phyloP scores from a whole-genome alignment of 2,888 invertebrate species.

The Lasioglossum morio region DNA sequence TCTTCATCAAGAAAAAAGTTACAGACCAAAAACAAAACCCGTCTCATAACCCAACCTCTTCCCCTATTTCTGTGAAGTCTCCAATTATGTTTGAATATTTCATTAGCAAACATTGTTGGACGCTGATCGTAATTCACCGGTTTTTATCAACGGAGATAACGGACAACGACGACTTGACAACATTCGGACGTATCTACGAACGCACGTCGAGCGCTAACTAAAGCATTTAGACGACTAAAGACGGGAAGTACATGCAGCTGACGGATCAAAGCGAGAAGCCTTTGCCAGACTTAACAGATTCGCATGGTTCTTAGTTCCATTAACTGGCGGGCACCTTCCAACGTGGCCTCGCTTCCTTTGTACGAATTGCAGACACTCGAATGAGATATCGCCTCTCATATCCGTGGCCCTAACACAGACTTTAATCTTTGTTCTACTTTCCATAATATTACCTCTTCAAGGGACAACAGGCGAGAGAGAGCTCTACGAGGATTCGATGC shows the following conservation, averaged over 20 bases:
- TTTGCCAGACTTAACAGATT: slow-evolving; percentile 71
- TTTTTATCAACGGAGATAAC: not conserved
- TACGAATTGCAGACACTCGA: slow-evolving; percentile 45
- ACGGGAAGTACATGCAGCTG: slow-evolving; percentile 52
- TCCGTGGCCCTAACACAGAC: slow-evolving; percentile 17
- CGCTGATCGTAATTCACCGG: not conserved
- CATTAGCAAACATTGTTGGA: not conserved
- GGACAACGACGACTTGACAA: not conserved
- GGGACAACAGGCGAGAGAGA: not conserved
- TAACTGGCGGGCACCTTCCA: slow-evolving; percentile 50
- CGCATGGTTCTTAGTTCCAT: slow-evolving; percentile 68
- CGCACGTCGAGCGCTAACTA: slow-evolving; percentile 14
- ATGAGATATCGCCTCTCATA: slow-evolving; percentile 48
- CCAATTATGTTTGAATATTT: not conserved
- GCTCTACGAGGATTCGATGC: not conserved
- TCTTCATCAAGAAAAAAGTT: no score
- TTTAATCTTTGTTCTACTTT: slow-evolving; percentile 58
- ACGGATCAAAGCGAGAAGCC: slow-evolving; percentile 72
- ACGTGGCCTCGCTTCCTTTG: slow-evolving; percentile 34
- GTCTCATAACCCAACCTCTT: no score
- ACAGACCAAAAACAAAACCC: no score
- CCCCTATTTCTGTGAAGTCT: not conserved
- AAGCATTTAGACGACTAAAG: slow-evolving; percentile 38
- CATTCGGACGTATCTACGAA: slow-evolving; percentile 11
- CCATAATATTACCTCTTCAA: slow-evolving; percentile 26